Evolutionary conservation across 2,888 invertebrate species (phyloP), one percentile per base, ranked within the genome.

Genomic region (Mystacides longicornis): DNA sequence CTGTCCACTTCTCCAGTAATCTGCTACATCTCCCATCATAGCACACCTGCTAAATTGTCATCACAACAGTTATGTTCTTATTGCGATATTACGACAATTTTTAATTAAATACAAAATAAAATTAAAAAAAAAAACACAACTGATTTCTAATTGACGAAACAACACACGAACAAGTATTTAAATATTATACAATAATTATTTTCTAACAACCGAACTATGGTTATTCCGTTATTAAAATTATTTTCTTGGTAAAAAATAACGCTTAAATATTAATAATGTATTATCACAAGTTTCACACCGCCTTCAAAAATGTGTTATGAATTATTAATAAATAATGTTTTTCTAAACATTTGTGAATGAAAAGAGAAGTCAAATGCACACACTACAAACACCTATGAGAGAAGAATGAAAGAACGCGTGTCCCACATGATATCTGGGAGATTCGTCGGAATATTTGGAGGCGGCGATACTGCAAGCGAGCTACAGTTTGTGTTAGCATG

Each of bases 1-100:
- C 61, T 61, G 59, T 37, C 56, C 59, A 19, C 58, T 54, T 22
- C 59, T 49, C 59, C 61, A 58, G 48, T 59, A 61, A 48, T 61
- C 61, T 27, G 61, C 57, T 22, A 61, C 55, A 45, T 61, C 61
- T 20, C 55, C 60, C 60, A 60, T 60, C 18, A 37, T 37, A 37
- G 33, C 31, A 23, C 48, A 23, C 48, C 48, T 53, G 52, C 60
- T 58, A 60, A 51, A n/a, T n/a, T n/a, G 51, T 58, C 60, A 58
- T 58, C 20, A 45, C 48, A 48, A 48, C n/a, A 21, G n/a, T n/a
- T n/a, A 45, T 45, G 20, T 23, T 23, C 14, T 5, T 48, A 21
- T 23, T n/a, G 7, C 14, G 23, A 48, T 48, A 52, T 54, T 56
- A 23, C 14, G 23, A 48, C 23, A 52, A 51, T 56, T 48, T 16